These are phyloP conservation scores for Moxostoma hubbsi DNA, from an alignment of 2,797 vertebrate genomes.

Conservation along the genomic window DNA sequence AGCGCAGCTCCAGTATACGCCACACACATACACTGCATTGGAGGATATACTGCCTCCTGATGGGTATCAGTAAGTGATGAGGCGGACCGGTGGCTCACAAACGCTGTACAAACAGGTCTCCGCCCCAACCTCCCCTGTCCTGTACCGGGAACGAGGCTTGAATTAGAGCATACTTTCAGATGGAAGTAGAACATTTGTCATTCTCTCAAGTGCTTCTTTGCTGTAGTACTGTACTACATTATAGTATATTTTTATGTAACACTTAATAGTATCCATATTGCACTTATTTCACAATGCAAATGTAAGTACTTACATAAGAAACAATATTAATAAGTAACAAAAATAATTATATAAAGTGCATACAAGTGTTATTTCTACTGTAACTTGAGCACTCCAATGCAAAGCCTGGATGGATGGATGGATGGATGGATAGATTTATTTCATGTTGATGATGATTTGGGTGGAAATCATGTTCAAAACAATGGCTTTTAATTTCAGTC, in stretches of 20 bases:
- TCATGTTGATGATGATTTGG: no score
- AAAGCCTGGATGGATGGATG: no score
- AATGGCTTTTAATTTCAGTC: conserved; percentile 36
- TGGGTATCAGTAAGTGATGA: conserved; percentile 42
- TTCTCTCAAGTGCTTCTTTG: conserved; percentile 16
- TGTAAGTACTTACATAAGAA: no score
- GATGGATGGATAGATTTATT: no score
- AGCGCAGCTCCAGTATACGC: conserved; percentile 13
- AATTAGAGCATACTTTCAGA: conserved; percentile 18
- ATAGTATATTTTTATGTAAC: background rate
- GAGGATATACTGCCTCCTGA: conserved; percentile 57
- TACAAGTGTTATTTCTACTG: no score
- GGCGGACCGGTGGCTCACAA: conserved; percentile 46
- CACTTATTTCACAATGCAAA: no score
- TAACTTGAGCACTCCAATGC: no score
- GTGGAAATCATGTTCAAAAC: no score
- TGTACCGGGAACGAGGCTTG: conserved; percentile 31
- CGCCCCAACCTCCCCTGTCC: conserved; percentile 64
- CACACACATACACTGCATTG: conserved; percentile 55
- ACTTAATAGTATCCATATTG: no score
- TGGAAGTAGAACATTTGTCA: conserved; percentile 11
- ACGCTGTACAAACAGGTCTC: conserved; percentile 67
- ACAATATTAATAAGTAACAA: no score
- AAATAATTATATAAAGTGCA: no score
- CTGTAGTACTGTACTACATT: background rate